phyloP scores from a whole-genome alignment of 2,888 invertebrate species.

The Stenichneumon culpator region DNA sequence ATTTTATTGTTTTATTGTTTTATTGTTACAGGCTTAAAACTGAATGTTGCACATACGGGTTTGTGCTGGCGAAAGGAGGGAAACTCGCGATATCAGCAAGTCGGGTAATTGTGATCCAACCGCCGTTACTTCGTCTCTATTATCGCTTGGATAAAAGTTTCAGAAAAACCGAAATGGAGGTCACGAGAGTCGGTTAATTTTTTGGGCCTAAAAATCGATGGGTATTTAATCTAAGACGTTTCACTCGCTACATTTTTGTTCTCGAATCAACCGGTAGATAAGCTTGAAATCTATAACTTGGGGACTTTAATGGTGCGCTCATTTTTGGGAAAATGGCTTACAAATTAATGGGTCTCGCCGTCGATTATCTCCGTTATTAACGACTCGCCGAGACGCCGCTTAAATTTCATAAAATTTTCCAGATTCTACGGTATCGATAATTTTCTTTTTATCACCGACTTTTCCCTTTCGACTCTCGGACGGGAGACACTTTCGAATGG shows the following conservation, averaged over 20 bases:
- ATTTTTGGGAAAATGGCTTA: too few species aligned
- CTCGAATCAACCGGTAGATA: too few species aligned
- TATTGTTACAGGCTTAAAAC: background rate
- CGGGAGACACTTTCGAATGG: slow-evolving; percentile 48
- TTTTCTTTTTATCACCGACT: slow-evolving; percentile 27
- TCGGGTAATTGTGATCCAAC: slow-evolving; percentile 53
- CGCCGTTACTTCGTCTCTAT: slow-evolving; percentile 54
- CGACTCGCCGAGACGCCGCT: too few species aligned
- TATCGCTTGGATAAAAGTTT: slow-evolving; percentile 3
- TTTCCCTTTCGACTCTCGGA: slow-evolving; percentile 2
- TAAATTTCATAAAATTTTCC: slow-evolving; percentile 24
- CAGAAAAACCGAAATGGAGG: background rate
- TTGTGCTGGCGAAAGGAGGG: slow-evolving; percentile 43
- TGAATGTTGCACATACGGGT: slow-evolving; percentile 34
- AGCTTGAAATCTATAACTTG: too few species aligned
- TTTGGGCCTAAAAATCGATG: too few species aligned
- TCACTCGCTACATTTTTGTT: too few species aligned
- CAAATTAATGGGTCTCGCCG: too few species aligned
- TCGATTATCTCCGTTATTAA: too few species aligned
- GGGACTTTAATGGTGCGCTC: too few species aligned
- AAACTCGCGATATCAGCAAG: slow-evolving; percentile 8
- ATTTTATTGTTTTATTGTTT: too few species aligned
- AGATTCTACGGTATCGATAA: slow-evolving; percentile 42
- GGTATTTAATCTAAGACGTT: too few species aligned
- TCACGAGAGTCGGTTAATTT: too few species aligned